Evolutionary conservation across 2,888 invertebrate genomes (phyloP).

Genomic region (Pollenia angustigena): DNA sequence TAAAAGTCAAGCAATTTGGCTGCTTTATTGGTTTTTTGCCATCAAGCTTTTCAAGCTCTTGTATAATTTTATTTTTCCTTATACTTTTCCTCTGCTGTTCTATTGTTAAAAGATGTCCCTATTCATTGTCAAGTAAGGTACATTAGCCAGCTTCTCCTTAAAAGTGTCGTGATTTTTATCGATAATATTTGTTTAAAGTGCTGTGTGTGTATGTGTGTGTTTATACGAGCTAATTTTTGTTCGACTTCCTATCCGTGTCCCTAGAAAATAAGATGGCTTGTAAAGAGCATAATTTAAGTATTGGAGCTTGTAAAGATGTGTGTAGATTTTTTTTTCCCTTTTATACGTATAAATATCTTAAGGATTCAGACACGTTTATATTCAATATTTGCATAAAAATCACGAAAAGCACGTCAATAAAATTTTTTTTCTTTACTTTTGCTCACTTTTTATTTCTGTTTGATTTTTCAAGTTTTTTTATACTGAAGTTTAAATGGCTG

Average conservation of each 20-base stretch:
- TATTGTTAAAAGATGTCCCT: background rate
- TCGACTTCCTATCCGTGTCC: slow-evolving; percentile 4
- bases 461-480: slow-evolving; percentile 2
- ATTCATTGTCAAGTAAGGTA: background rate
- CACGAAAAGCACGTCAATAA: slow-evolving; percentile 80
- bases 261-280: background rate
- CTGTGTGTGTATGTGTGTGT: slow-evolving; percentile 18
- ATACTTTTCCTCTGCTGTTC: background rate
- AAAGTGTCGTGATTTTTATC: slow-evolving; percentile 26
- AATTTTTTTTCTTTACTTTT: background rate
- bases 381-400: slow-evolving; percentile 83
- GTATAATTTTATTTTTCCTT: background rate
- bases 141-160: slow-evolving; percentile 17
- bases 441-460: background rate
- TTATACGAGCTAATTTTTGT: slow-evolving; percentile 46
- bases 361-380: slow-evolving; percentile 78
- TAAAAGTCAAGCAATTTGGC: background rate
- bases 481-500: background rate
- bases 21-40: background rate
- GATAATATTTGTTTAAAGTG: slow-evolving; percentile 36
- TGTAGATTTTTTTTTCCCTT: background rate
- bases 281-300: slow-evolving; percentile 10
- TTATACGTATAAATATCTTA: slow-evolving; percentile 74
- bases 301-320: background rate
- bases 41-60: background rate